phyloP scores from a whole-genome alignment of 1,140 invertebrate species.

The Vanessa tameamea region DNA sequence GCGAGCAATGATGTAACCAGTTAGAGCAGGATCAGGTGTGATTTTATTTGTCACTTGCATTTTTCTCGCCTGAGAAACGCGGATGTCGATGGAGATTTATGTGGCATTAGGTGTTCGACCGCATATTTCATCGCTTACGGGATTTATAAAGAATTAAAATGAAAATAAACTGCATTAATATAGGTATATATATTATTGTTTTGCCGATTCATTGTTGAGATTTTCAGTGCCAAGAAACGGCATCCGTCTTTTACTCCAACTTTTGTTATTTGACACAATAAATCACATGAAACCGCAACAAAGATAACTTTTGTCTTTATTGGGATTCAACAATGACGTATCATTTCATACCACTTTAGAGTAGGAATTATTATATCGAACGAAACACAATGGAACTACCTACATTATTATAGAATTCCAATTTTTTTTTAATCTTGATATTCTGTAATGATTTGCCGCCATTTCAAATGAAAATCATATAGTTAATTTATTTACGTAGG shows the following conservation, averaged over 20 bases:
- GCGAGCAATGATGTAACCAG: slow-evolving; percentile 27
- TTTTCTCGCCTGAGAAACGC: slow-evolving; percentile 43
- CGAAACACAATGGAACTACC: not conserved
- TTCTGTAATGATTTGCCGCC: not conserved
- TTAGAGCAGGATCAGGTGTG: slow-evolving; percentile 26
- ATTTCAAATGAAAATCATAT: slow-evolving; percentile 3
- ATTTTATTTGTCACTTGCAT: slow-evolving; percentile 40
- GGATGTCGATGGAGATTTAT: slow-evolving; percentile 39
- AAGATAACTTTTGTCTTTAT: slow-evolving; percentile 31
- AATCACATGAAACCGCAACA: slow-evolving; percentile 31
- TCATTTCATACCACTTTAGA: slow-evolving; percentile 9
- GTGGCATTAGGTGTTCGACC: slow-evolving; percentile 29
- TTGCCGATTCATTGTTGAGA: slow-evolving; percentile 23
- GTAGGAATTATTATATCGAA: not conserved
- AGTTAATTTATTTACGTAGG: slow-evolving; percentile 2
- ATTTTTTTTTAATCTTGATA: not conserved
- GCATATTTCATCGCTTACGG: slow-evolving; percentile 35
- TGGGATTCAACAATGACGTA: slow-evolving; percentile 13
- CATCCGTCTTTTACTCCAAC: slow-evolving; percentile 21
- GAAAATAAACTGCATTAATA: slow-evolving; percentile 22
- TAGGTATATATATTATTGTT: slow-evolving; percentile 19
- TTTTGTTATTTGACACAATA: slow-evolving; percentile 34
- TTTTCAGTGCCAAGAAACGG: slow-evolving; percentile 33
- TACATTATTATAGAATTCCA: not conserved
- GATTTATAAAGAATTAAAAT: slow-evolving; percentile 18